Conservation (phyloP, 1,140 invertebrate genomes). For the Periplaneta americana region DNA sequence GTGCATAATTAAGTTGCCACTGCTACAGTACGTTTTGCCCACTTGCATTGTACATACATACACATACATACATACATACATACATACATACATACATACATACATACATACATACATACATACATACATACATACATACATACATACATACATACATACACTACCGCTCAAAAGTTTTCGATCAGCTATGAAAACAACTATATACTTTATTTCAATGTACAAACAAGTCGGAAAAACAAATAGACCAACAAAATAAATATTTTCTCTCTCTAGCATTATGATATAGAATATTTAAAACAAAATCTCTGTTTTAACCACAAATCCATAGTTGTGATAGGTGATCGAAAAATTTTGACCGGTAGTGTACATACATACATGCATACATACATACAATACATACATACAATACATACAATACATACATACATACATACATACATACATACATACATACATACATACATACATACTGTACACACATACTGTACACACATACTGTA, state of each 20-base stretch:
- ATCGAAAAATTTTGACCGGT: too few relatives aligned
- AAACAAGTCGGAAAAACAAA: too few relatives aligned
- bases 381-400: constrained; percentile 14
- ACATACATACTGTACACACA: constrained; percentile 17
- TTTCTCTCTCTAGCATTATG: too few relatives aligned
- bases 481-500: constrained; percentile 16
- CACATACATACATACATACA: constrained; percentile 15
- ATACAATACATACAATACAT: constrained; percentile 14
- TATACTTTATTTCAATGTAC: too few relatives aligned
- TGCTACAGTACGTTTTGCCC: too few relatives aligned
- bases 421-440: constrained; percentile 18
- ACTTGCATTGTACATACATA: constrained; percentile 9
- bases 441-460: constrained; percentile 17
- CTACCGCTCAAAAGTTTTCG: too few relatives aligned
- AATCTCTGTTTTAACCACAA: too few relatives aligned
- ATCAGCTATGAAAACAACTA: too few relatives aligned
- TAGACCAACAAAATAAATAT: too few relatives aligned
- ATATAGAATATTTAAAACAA: too few relatives aligned
- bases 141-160: constrained; percentile 16
- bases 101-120: constrained; percentile 14
- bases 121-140: constrained; percentile 17
- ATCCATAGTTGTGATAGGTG: too few relatives aligned
- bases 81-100: constrained; percentile 15
- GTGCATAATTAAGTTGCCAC: too few relatives aligned
- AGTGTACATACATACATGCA: constrained; percentile 15